Base-by-base conservation (phyloP, 1,140 invertebrate species). In the Oryctes rhinoceros region DNA sequence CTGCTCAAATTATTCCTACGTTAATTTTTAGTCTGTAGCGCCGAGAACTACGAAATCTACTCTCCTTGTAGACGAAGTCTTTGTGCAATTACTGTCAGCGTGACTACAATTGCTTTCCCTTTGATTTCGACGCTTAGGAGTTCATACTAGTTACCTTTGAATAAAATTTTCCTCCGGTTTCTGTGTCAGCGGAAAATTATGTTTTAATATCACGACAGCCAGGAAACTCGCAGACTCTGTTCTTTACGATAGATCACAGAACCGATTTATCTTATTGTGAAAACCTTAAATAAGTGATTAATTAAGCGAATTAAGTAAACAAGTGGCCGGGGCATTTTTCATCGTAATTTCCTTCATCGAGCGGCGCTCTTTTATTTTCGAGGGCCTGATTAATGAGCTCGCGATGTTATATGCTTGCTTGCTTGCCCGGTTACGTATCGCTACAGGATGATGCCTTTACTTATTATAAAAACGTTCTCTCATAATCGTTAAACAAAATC, bases 231-330 rank as follows among this genome's bases (percentile, higher is more conserved):
- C 5, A 0, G 39, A 44, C 9, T 44, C 39, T 44, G 39, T 44
- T 44, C 39, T 44, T 10, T 44, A 4, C 5, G 9, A 44, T 44
- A 44, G 9, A 44, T 44, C 39, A 10, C 39, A 44, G 39, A 44
- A 44, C 53, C 53, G 6, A 59, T 59, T 59, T 59, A 59, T 59
- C 53, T 59, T 59, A 59, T 18, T n/a, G 15, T n/a, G 53, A 59
- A 44, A 59, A 59, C 53, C 15, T 59, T 59, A 59, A 59, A 59
- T 59, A 59, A 18, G 53, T 18, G 18, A 59, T 59, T 59, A 59
- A 59, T 59, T 59, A 59, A 59, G 53, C 53, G 53, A 59, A 59
- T 59, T 59, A 59, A 59, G 53, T 59, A 59, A 59, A 59, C 53
- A 59, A 59, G 53, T 59, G 18, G 39, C 9, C 9, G 39, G 7